Evolutionary conservation across 2,113 vertebrate genomes (phyloP).

Genomic region (Notarius quadriscutis): DNA sequence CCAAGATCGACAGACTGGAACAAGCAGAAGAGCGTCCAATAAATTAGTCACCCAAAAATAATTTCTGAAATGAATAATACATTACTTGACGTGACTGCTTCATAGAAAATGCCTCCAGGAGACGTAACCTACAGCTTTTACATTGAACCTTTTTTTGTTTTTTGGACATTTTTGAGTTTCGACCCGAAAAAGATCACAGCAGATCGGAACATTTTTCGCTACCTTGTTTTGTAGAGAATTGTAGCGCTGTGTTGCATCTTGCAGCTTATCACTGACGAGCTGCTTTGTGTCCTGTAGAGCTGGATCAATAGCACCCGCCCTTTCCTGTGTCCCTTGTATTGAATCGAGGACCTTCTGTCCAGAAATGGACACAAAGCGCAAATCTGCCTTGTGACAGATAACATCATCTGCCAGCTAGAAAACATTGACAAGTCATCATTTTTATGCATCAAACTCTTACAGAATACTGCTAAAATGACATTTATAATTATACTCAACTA

Average conservation of each 20-base stretch:
- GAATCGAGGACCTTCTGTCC: constrained; percentile 92
- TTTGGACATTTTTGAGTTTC: background rate
- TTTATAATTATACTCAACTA: too few relatives aligned
- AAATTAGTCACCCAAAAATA: background rate
- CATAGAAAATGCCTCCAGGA: background rate
- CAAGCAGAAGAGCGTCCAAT: background rate
- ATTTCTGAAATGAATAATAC: background rate
- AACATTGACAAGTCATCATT: background rate
- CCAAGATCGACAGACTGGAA: constrained; percentile 84
- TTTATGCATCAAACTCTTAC: background rate
- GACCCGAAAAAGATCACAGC: background rate
- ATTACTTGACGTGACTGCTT: background rate
- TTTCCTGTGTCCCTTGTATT: constrained; percentile 68
- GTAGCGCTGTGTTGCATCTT: constrained; percentile 84
- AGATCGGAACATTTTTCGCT: background rate
- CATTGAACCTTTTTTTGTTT: background rate
- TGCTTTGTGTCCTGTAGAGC: constrained; percentile 69
- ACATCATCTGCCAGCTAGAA: constrained; percentile 86
- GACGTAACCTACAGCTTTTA: background rate
- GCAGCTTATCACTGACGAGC: constrained; percentile 82
- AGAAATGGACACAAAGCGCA: constrained; percentile 93
- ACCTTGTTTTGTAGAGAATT: constrained; percentile 85
- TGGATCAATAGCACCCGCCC: constrained; percentile 56
- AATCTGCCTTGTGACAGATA: constrained; percentile 95
- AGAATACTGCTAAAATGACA: background rate